Base-by-base conservation (phyloP, 1,140 invertebrate species). In the Artemia franciscana region DNA sequence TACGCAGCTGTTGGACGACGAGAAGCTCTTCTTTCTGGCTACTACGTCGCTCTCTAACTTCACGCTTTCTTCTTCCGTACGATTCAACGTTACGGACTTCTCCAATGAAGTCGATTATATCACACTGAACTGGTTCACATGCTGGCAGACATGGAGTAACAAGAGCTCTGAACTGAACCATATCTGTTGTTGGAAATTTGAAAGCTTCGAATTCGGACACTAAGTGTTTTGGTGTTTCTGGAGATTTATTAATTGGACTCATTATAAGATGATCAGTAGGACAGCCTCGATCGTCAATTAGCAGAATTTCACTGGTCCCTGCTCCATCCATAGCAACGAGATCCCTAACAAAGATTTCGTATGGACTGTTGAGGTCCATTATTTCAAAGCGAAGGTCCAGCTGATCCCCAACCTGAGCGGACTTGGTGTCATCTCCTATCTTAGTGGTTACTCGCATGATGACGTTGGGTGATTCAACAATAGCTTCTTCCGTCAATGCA, bases 191-290 rank as follows among this genome's bases (percentile, higher is more conserved):
- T 0, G 91, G 90, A 77, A 94, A 94, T 72, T 93, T 92, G 80
- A 94, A 94, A 7, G 91, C 91, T 71, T 94, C 90, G 73, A 94
- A 93, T 71, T 89, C 84, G 5, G 88, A 89, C n/a, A 90, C 73
- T 5, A 94, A 75, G 60, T 87, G 82, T 79, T 87, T 87, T 71
- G 82, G 82, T 24, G 81, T 80, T 62, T 78, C 74, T 23, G 79
- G 75, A 12, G 86, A 84, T 74, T 91, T 88, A 73, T 85, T 85
- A 61, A 91, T 78, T 21, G 86, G 85, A 67, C 88, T 87, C 88
- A 93, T 91, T 71, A 91, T 92, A 68, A 88, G 84, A 66, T 89
- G 84, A 71, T 92, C 89, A 3, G 88, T 91, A 1, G 89, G 89
- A 71, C 90, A 93, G 70, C 91, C 90, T 66, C 84, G 78, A n/a